Evolutionary conservation across 2,888 invertebrate species (phyloP).

Genomic region (Calliopum simillimum): DNA sequence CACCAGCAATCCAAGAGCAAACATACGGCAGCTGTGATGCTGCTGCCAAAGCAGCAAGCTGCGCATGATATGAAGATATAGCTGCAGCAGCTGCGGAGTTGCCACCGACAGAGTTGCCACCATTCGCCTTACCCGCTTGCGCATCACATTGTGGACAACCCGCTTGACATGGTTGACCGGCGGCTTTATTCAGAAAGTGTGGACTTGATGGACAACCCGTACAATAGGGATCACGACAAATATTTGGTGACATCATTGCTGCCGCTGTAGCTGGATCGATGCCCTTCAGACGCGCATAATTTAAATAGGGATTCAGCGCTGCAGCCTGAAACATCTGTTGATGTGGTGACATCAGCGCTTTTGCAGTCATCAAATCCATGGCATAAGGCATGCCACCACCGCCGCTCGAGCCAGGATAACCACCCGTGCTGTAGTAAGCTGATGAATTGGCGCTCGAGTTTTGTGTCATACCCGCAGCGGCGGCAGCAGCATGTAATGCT

Average conservation of each 20-base stretch:
- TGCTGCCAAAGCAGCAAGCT: constrained; percentile 82
- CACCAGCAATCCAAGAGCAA: constrained; percentile 91
- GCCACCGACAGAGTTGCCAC: constrained; percentile 39
- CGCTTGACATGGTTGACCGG: constrained; percentile 79
- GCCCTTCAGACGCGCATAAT: constrained; percentile 86
- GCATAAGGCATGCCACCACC: constrained; percentile 72
- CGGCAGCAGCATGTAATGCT: constrained; percentile 63
- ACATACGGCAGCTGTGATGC: constrained; percentile 87
- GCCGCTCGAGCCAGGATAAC: constrained; percentile 45
- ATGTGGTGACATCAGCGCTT: constrained; percentile 81
- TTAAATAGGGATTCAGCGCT: constrained; percentile 82
- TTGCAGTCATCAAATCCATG: constrained; percentile 81
- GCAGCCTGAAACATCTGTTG: constrained; percentile 80
- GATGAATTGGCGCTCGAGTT: constrained; percentile 41
- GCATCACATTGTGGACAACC: constrained; percentile 89
- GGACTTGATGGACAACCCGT: constrained; percentile 90
- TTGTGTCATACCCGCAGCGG: constrained; percentile 44
- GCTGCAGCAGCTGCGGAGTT: constrained; percentile 71
- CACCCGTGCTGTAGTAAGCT: constrained; percentile 68
- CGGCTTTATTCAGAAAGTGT: constrained; percentile 74
- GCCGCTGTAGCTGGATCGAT: constrained; percentile 55
- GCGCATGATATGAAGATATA: constrained; percentile 83
- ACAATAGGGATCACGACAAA: constrained; percentile 92
- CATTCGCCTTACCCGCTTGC: constrained; percentile 23
- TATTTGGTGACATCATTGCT: constrained; percentile 77